Evolutionary conservation across 2,888 invertebrate species (phyloP).

Genomic region (Pachydiplax longipennis): DNA sequence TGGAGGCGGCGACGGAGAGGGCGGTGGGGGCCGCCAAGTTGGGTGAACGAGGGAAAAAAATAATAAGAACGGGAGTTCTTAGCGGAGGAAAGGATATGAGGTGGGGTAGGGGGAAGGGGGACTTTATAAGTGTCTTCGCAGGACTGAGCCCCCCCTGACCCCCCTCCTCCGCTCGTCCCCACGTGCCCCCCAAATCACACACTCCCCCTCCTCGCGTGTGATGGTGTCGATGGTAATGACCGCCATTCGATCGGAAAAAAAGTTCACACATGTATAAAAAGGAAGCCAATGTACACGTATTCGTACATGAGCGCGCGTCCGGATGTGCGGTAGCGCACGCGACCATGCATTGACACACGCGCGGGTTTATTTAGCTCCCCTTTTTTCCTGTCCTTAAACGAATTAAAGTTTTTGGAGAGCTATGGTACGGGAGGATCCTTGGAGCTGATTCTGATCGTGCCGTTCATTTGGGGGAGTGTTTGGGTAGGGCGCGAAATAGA

Average conservation of each 20-base stretch:
- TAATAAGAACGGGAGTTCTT: not conserved
- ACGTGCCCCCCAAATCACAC: slow-evolving; percentile 47
- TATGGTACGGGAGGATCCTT: not conserved
- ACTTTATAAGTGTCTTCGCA: slow-evolving; percentile 10
- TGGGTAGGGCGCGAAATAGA: not conserved
- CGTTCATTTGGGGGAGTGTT: not conserved
- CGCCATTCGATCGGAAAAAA: slow-evolving; percentile 47
- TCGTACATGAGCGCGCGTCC: not conserved
- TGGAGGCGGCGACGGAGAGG: not conserved
- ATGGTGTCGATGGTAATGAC: slow-evolving; percentile 45
- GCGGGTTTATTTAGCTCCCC: not conserved
- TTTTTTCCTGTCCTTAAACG: not conserved
- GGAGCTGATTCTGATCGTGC: not conserved
- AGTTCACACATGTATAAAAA: slow-evolving; percentile 63
- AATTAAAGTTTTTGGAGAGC: not conserved
- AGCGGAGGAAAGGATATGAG: not conserved
- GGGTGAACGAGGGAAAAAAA: not conserved
- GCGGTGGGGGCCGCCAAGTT: slow-evolving; percentile 8
- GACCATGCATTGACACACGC: no score
- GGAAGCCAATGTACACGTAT: slow-evolving; percentile 61
- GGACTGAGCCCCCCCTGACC: slow-evolving; percentile 41
- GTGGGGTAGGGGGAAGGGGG: slow-evolving; percentile 44
- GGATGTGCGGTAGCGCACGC: slow-evolving; percentile 56
- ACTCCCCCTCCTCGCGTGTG: slow-evolving; percentile 48
- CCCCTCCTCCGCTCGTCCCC: slow-evolving; percentile 15